phyloP scores from a whole-genome alignment of 2,797 vertebrate genomes.

The Gallirallus australis region DNA sequence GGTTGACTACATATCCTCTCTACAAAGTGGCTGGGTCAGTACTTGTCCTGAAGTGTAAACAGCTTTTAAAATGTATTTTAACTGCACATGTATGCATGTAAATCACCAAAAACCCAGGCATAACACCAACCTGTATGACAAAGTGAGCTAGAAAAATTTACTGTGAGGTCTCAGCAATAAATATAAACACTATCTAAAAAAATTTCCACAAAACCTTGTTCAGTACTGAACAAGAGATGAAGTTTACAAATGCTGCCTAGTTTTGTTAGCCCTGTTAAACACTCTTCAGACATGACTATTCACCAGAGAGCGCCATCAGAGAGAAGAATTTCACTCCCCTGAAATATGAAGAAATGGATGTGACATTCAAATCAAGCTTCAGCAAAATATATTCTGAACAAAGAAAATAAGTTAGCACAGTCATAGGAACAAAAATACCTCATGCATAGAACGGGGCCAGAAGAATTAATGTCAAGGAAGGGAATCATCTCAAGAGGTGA shows the following conservation, averaged over 20 bases:
- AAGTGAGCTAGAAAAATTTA: background rate
- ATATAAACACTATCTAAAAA: background rate
- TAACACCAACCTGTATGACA: background rate
- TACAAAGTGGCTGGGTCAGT: background rate
- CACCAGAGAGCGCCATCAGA: background rate
- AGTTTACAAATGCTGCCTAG: background rate
- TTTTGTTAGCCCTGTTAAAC: background rate
- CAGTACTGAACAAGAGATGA: background rate
- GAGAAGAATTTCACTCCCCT: background rate
- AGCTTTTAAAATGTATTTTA: background rate
- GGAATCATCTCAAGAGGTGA: background rate
- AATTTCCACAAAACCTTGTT: background rate
- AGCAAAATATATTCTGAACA: background rate
- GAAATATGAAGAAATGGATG: background rate
- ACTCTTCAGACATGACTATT: background rate
- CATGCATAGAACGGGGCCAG: background rate
- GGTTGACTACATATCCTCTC: background rate
- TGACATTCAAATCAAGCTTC: background rate
- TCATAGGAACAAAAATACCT: background rate
- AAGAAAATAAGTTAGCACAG: background rate
- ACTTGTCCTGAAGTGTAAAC: background rate
- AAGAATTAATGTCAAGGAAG: background rate
- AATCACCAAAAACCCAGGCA: background rate
- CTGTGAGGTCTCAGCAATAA: background rate
- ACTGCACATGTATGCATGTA: rapidly evolving